Evolutionary conservation across 1,140 invertebrate genomes (phyloP), one percentile per base, ranked within the genome.

Genomic region (Trigoniulus corallinus): DNA sequence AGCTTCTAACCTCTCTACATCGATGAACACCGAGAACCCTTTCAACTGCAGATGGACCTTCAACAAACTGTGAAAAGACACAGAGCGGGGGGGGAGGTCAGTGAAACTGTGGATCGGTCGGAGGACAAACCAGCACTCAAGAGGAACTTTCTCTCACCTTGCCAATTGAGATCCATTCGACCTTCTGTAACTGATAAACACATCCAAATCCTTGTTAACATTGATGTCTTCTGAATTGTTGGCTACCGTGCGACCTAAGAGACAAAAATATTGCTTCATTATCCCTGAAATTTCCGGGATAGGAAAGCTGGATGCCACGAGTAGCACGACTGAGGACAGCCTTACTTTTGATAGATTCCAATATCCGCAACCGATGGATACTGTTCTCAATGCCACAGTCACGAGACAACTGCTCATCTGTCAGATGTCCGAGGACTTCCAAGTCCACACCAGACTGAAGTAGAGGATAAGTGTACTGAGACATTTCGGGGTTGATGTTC

Each of bases 91-190:
- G 21, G 27, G 15, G 25, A n/a, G n/a, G n/a, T n/a, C n/a, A n/a
- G n/a, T n/a, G n/a, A n/a, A n/a, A n/a, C n/a, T 3, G 25, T 23
- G 12, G 10, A 45, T 21, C 20, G 4, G 3, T 21, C 2, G 29
- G 40, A n/a, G n/a, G n/a, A n/a, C 21, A 7, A 44, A 24, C 42
- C 7, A 20, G 12, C 4, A 44, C 24, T 44, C 18, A 44, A 44
- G 42, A 10, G 21, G 21, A 25, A n/a, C n/a, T n/a, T 41, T 45
- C 18, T 20, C 12, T 41, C 22, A 78, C 76, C 78, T 82, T 3
- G 95, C 95, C 55, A 99, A 68, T 67, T 98, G 95, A 22, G 95
- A 98, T 49, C 95, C 95, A 66, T 95, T 98, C 1, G 91, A 94
- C 60, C 96, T 73, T 57, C 96, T 71, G 65, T 99, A 99, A 67